Evolutionary conservation across 2,113 vertebrate species (phyloP).

Genomic region (Phasianus colchicus): DNA sequence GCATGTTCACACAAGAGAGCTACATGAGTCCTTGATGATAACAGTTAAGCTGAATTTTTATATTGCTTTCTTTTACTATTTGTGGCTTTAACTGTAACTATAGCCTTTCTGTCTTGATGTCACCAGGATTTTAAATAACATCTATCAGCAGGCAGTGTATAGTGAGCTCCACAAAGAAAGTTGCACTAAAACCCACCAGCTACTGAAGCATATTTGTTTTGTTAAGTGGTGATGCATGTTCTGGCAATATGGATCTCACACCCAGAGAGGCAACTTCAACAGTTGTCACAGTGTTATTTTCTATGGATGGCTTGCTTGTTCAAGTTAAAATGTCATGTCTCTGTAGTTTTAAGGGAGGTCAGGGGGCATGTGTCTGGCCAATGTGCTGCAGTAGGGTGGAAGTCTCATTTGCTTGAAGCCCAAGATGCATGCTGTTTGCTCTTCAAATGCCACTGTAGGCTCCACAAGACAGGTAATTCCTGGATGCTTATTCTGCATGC

Average conservation of each 20-base stretch:
- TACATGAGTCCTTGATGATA: rapidly evolving
- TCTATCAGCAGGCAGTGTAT: not conserved
- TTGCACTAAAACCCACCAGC: not conserved
- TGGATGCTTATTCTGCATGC: not conserved
- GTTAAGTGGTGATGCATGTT: not conserved
- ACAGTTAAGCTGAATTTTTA: not conserved
- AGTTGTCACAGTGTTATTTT: conserved; percentile 12
- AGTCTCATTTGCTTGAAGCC: not conserved
- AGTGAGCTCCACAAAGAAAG: not conserved
- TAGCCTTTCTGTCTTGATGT: not conserved
- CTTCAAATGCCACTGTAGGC: not conserved
- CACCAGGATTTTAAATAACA: not conserved
- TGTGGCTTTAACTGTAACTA: not conserved
- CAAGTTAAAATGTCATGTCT: not conserved
- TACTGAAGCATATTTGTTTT: not conserved
- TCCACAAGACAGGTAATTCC: not conserved
- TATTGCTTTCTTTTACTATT: not conserved
- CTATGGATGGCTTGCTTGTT: not conserved
- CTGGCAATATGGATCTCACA: too few relatives aligned
- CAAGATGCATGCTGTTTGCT: not conserved
- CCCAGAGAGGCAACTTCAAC: not conserved
- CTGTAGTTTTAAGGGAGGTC: not conserved
- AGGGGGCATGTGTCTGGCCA: not conserved
- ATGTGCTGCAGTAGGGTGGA: rapidly evolving
- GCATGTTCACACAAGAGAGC: not conserved